These are phyloP conservation scores for Eustalomyia histrio DNA, from an alignment of 2,888 invertebrate genomes.

Conservation along the genomic window DNA sequence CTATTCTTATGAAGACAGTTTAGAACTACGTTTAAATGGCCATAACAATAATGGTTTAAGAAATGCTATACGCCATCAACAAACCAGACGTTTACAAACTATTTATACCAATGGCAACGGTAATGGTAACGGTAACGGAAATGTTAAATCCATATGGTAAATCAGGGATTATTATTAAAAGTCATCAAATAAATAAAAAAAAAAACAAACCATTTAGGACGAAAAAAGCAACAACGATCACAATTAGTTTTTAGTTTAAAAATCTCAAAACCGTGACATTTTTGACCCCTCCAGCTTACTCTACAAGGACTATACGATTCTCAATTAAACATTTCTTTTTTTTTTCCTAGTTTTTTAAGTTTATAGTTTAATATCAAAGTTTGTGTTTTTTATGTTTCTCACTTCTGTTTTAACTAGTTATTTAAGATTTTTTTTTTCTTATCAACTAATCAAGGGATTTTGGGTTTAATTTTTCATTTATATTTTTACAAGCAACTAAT, in stretches of 20 bases:
- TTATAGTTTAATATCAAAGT: conserved; percentile 8
- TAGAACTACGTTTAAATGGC: conserved; percentile 43
- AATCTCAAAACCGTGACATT: conserved; percentile 43
- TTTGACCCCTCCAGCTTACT: conserved; percentile 52
- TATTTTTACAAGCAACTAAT: conserved; percentile 27
- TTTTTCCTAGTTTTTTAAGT: conserved; percentile 34
- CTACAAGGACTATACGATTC: conserved; percentile 50
- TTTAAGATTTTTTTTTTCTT: conserved; percentile 44
- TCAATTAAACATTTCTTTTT: conserved; percentile 8
- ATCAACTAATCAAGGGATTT: conserved; percentile 63
- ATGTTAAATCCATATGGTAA: conserved; percentile 61
- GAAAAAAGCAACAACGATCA: conserved; percentile 62
- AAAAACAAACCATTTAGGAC: conserved; percentile 52
- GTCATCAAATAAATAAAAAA: background rate
- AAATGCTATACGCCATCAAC: conserved; percentile 48
- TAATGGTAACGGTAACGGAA: conserved; percentile 49
- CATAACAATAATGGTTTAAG: conserved; percentile 56
- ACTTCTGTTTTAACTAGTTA: conserved; percentile 35
- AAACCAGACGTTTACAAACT: conserved; percentile 55
- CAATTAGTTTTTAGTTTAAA: conserved; percentile 49
- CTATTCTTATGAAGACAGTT: conserved; percentile 37
- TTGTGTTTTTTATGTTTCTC: conserved; percentile 39
- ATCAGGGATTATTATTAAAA: background rate
- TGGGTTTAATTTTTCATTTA: conserved; percentile 38
- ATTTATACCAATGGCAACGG: conserved; percentile 56